Evolutionary conservation across 2,797 vertebrate species (phyloP).

Genomic region (Girardinus metallicus): DNA sequence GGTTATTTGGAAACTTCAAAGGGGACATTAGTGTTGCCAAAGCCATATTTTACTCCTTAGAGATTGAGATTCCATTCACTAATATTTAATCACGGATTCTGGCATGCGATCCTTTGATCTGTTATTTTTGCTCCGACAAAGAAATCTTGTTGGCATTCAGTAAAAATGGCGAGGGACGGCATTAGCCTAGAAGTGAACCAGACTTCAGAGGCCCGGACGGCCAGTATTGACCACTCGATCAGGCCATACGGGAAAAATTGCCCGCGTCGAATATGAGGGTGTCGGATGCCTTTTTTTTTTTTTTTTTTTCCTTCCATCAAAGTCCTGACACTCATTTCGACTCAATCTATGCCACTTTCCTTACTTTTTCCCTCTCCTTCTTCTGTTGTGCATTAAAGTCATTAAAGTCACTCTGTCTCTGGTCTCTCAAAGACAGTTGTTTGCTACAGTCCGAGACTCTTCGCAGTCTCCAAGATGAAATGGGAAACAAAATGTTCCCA

Average conservation of each 20-base stretch:
- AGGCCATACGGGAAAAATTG: slow-evolving; percentile 9
- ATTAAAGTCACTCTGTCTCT: slow-evolving; percentile 37
- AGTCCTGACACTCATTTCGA: slow-evolving; percentile 13
- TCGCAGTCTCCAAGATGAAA: slow-evolving; percentile 14
- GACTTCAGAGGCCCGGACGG: slow-evolving; percentile 22
- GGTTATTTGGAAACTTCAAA: slow-evolving; percentile 42
- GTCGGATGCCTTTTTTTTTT: slow-evolving; percentile 20
- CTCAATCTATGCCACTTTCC: slow-evolving; percentile 32
- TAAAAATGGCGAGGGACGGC: background rate
- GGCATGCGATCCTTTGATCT: slow-evolving; percentile 33
- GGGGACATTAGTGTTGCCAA: slow-evolving; percentile 33
- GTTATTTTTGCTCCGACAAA: slow-evolving; percentile 41
- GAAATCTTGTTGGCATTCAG: slow-evolving; percentile 20
- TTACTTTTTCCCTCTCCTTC: background rate
- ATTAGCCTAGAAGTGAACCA: slow-evolving; percentile 47
- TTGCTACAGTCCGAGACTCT: slow-evolving; percentile 23
- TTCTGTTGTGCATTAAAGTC: slow-evolving; percentile 43
- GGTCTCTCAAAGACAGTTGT: slow-evolving; percentile 24
- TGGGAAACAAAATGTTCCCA: slow-evolving; percentile 30
- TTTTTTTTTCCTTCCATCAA: slow-evolving; percentile 31
- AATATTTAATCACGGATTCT: slow-evolving; percentile 42
- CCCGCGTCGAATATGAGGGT: slow-evolving; percentile 11
- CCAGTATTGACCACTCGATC: slow-evolving; percentile 17
- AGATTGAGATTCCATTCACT: slow-evolving; percentile 26
- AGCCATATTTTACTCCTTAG: slow-evolving; percentile 37